Evolutionary conservation across 2,888 invertebrate genomes (phyloP).

Genomic region (Willowsia nigromaculata): DNA sequence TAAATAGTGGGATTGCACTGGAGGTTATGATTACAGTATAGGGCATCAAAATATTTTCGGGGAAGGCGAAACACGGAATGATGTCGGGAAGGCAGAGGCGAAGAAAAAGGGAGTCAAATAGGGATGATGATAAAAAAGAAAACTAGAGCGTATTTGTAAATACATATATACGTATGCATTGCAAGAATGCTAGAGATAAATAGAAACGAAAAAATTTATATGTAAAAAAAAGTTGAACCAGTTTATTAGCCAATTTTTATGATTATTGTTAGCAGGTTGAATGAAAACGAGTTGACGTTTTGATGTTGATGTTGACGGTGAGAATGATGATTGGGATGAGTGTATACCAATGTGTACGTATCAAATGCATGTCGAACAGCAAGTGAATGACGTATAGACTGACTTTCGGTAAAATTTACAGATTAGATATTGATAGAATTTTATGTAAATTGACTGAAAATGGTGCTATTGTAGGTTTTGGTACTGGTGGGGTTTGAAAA

Average conservation of each 20-base stretch:
- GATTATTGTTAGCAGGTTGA: constrained; percentile 59
- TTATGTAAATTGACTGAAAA: background rate
- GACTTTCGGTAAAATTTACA: background rate
- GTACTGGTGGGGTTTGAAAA: too few relatives aligned
- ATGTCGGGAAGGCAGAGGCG: background rate
- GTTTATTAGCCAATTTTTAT: constrained; percentile 68
- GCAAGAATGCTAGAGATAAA: constrained; percentile 10
- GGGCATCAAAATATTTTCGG: background rate
- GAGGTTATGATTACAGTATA: background rate
- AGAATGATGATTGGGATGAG: background rate
- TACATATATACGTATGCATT: background rate
- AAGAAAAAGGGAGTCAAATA: background rate
- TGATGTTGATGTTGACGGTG: constrained; percentile 27
- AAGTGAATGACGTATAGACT: background rate
- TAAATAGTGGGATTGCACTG: background rate
- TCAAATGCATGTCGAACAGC: background rate
- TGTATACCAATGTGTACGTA: background rate
- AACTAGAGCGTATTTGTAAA: constrained; percentile 6
- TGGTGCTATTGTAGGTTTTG: too few relatives aligned
- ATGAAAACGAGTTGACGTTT: constrained; percentile 65
- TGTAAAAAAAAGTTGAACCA: constrained; percentile 46
- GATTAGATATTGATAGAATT: background rate
- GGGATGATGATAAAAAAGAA: background rate
- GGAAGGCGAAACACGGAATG: constrained; percentile 34
- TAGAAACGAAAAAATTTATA: background rate